phyloP scores from a whole-genome alignment of 1,140 invertebrate species.

The Lasioglossum albipes region DNA sequence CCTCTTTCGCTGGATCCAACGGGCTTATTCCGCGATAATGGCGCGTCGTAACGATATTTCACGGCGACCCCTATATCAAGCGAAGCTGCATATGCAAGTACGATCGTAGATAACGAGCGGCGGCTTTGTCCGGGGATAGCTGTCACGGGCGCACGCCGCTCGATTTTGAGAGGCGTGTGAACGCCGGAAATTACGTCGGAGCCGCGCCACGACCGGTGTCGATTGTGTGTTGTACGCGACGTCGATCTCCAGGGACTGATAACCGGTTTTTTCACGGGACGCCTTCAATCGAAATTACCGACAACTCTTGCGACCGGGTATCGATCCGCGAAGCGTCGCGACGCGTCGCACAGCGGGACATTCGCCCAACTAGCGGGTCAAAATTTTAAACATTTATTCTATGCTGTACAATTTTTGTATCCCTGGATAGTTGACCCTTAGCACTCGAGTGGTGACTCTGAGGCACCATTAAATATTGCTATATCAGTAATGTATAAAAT shows the following conservation, averaged over 20 bases:
- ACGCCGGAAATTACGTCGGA: constrained; percentile 62
- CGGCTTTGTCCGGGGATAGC: constrained; percentile 56
- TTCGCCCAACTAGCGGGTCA: too few relatives aligned
- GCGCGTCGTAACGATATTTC: constrained; percentile 62
- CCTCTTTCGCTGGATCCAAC: constrained; percentile 27
- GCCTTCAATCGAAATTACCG: constrained; percentile 39
- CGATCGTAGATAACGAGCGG: constrained; percentile 63
- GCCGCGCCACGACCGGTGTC: background rate
- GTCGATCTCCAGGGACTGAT: constrained; percentile 42
- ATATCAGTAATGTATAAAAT: too few relatives aligned
- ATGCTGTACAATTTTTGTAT: too few relatives aligned
- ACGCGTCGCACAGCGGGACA: too few relatives aligned
- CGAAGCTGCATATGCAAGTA: constrained; percentile 63
- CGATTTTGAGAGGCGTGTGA: constrained; percentile 57
- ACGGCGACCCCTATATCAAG: constrained; percentile 55
- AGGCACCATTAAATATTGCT: too few relatives aligned
- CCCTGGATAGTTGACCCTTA: too few relatives aligned
- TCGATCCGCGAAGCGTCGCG: constrained; percentile 1
- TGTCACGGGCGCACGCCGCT: constrained; percentile 49
- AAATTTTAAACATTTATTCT: too few relatives aligned
- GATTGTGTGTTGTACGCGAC: background rate
- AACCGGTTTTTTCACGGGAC: constrained; percentile 46
- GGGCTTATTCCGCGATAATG: constrained; percentile 60
- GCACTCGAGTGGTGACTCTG: too few relatives aligned
- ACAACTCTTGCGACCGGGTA: constrained; percentile 14